Base-by-base conservation (phyloP, 2,888 invertebrate species). In the Yponomeuta evonymella region DNA sequence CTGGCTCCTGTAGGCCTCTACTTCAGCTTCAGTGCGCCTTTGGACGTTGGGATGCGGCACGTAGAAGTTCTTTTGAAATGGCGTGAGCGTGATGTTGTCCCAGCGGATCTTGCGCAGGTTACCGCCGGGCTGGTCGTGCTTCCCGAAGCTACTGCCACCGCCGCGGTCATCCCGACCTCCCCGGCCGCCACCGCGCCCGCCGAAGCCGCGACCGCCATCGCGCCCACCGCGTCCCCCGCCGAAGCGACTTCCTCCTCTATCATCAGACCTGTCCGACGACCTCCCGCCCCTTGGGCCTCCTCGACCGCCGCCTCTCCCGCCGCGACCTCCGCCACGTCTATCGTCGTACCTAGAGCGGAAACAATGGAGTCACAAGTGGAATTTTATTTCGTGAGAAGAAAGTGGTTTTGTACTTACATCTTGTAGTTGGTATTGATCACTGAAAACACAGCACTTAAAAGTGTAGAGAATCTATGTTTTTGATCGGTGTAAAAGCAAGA, bases 31-130 rank as follows among this genome's bases (percentile, higher is more conserved):
- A 62, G 94, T 87, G 15, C 96, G 94, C 74, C 91, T 93, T 68
- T 94, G 85, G 0, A 97, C 96, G 77, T 95, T 93, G 0, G 95
- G 94, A 81, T 97, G 96, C 6, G 98, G 98, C 63, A 95, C 93
- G 82, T 98, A 99, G 82, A 98, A 98, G 87, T 98, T 97, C 88
- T 99, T 99, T 81, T 97, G 95, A 88, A 99, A 98, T 0, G 97
- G 97, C 64, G 95, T 95, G 29, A 99, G 90, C 62, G 94, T 93
- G 23, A 94, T 93, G 79, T 95, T 93, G 76, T 98, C 98, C 98
- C 98, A 99, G 75, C 96, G 94, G 6, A 98, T 97, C 83, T 97
- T 97, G 3, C 97, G 94, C 23, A 98, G 89, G 72, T 94, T 94
- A 51, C 95, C 95, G 9, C 98, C 98, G 8, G 96, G 95, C 74